These are phyloP conservation scores for Sphinx pinastri DNA, from an alignment of 2,888 invertebrate species.

Conservation along the genomic window DNA sequence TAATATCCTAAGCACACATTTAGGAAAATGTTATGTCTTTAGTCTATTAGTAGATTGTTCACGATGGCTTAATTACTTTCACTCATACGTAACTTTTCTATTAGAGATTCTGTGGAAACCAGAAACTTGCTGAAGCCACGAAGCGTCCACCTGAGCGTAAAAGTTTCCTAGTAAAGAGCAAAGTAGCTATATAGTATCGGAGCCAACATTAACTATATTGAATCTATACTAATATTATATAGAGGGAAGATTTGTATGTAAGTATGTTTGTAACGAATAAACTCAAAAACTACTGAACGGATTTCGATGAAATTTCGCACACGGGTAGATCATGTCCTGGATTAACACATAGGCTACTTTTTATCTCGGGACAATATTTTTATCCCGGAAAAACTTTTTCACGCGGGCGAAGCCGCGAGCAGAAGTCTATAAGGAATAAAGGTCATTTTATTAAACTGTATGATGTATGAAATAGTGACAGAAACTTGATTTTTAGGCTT, in stretches of 20 bases:
- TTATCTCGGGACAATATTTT: too few species aligned
- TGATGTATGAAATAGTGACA: background rate
- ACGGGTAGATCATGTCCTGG: too few species aligned
- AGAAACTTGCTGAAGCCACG: conserved; percentile 18
- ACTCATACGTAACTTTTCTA: conserved; percentile 21
- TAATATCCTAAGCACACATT: too few species aligned
- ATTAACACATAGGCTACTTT: too few species aligned
- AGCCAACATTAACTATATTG: conserved; percentile 19
- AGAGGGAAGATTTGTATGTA: too few species aligned
- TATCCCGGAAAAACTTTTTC: too few species aligned
- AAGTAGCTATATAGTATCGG: conserved; percentile 40
- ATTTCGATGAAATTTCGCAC: too few species aligned
- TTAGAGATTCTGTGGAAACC: conserved; percentile 16
- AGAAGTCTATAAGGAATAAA: conserved; percentile 11
- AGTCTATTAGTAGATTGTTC: conserved; percentile 1
- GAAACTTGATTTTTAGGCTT: background rate
- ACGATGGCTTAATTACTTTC: conserved; percentile 3
- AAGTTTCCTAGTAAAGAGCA: conserved; percentile 58
- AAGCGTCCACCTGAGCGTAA: conserved; percentile 38
- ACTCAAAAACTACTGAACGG: too few species aligned
- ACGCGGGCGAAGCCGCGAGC: too few species aligned
- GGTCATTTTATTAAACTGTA: background rate
- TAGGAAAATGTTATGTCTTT: background rate
- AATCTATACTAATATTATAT: too few species aligned
- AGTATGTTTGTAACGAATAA: too few species aligned